Base-by-base conservation (phyloP, 2,797 vertebrate species). In the Borostomias antarcticus region DNA sequence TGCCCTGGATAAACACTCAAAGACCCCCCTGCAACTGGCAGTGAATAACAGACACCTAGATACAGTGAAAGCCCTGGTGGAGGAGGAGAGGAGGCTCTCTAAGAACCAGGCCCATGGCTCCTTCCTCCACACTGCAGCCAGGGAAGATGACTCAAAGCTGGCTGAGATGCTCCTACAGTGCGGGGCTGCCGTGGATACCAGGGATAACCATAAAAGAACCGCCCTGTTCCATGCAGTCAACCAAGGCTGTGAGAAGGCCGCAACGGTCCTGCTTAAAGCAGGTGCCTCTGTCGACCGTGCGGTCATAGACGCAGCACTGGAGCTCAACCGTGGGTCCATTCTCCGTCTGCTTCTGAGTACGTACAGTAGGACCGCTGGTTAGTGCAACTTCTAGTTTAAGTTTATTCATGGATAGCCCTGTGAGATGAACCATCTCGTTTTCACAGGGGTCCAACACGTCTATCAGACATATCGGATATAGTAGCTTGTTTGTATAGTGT, bases 91-190 rank as follows among this genome's bases (percentile, higher is more conserved):
- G 10, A 85, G 60, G 54, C 78, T 58, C 32, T 70, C 70, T 29
- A 88, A 80, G 58, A 88, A 89, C n/a, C 77, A 75, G 69, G 79
- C 58, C 1, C 60, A 75, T 66, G 85, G 74, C 47, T 84, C 64
- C n/a, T 90, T 92, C 68, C 80, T 94, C 50, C 93, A 93, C 68
- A 73, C 73, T 74, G 90, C 89, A 53, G 85, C 91, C 29, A 48
- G 70, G 32, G 86, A 87, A 37, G 91, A 89, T 32, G 72, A 93
- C 10, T 86, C 77, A 52, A 65, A 47, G 9, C 51, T 94, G 66
- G 86, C 82, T n/a, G 79, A 89, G 78, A 37, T 85, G 33, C 82
- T 95, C 62, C 78, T 93, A 51, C 85, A 90, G 74, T 81, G 73
- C 0, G 78, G 89, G 52, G 88, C 86, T 2, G 62, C 35, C 0